These are phyloP conservation scores for Lampris megalopsis DNA, from an alignment of 2,113 vertebrate species.

Conservation along the genomic window DNA sequence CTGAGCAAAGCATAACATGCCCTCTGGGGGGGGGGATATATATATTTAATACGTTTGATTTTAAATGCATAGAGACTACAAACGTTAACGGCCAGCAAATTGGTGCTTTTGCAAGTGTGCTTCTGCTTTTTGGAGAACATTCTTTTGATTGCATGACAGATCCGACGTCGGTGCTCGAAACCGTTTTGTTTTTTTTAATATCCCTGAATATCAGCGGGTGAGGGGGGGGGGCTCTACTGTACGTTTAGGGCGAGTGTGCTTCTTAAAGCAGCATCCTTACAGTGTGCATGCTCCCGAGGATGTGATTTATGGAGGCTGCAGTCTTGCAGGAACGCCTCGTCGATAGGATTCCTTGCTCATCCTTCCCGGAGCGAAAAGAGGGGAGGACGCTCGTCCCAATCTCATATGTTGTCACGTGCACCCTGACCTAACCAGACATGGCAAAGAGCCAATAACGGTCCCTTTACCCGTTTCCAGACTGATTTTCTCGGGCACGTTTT, in stretches of 20 bases:
- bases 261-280: constrained; percentile 35
- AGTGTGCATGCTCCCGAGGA: constrained; percentile 48
- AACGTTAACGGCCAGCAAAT: not conserved
- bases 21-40: no score
- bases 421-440: constrained; percentile 9
- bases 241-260: constrained; percentile 25
- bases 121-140: not conserved
- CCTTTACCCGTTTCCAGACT: no score
- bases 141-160: not conserved
- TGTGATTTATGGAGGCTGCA: constrained; percentile 70
- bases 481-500: no score
- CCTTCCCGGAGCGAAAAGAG: constrained; percentile 22
- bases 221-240: no score
- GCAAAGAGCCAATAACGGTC: no score
- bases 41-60: no score
- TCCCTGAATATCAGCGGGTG: no score
- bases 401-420: constrained; percentile 17
- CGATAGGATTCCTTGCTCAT: constrained; percentile 61
- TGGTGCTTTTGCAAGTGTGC: not conserved
- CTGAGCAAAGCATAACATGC: no score
- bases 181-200: no score
- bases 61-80: not conserved
- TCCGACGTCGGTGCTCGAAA: not conserved
- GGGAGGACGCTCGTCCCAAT: constrained; percentile 22
- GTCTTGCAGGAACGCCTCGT: constrained; percentile 69